phyloP scores from a whole-genome alignment of 2,113 vertebrate species.

The Danionella cerebrum region DNA sequence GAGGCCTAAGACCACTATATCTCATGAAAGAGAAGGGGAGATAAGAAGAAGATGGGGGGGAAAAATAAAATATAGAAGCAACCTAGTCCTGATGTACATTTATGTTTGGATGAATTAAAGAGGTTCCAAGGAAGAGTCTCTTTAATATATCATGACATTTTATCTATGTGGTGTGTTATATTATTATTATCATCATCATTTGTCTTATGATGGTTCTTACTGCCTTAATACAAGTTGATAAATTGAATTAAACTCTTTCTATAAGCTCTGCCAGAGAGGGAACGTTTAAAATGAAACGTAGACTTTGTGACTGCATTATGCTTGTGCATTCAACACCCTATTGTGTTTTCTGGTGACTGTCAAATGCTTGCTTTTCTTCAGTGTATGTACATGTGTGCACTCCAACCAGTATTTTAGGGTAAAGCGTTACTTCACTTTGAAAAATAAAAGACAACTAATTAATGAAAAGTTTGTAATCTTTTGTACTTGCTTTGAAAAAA shows the following conservation, averaged over 20 bases:
- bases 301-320: conserved; percentile 71
- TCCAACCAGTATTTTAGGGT: conserved; percentile 68
- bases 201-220: conserved; percentile 76
- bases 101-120: not conserved
- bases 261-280: conserved; percentile 64
- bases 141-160: conserved; percentile 61
- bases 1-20: conserved; percentile 66
- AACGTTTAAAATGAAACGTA: conserved; percentile 54
- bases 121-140: conserved; percentile 3
- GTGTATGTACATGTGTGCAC: conserved; percentile 54
- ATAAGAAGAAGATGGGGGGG: conserved; percentile 4
- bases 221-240: conserved; percentile 78
- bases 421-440: conserved; percentile 45
- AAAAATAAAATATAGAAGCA: conserved; percentile 2
- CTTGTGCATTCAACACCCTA: conserved; percentile 76
- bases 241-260: conserved; percentile 77
- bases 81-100: conserved; percentile 8
- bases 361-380: conserved; percentile 70
- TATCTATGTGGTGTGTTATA: conserved; percentile 22
- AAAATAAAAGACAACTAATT: conserved; percentile 7
- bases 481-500: conserved; percentile 36
- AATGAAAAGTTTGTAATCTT: conserved; percentile 64
- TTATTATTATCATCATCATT: not conserved
- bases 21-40: conserved; percentile 59
- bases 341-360: conserved; percentile 72